Evolutionary conservation across 37 sponge, comb jelly and placozoan genomes (phyloP).

Genomic region (Halisarca cf. caerulea): DNA sequence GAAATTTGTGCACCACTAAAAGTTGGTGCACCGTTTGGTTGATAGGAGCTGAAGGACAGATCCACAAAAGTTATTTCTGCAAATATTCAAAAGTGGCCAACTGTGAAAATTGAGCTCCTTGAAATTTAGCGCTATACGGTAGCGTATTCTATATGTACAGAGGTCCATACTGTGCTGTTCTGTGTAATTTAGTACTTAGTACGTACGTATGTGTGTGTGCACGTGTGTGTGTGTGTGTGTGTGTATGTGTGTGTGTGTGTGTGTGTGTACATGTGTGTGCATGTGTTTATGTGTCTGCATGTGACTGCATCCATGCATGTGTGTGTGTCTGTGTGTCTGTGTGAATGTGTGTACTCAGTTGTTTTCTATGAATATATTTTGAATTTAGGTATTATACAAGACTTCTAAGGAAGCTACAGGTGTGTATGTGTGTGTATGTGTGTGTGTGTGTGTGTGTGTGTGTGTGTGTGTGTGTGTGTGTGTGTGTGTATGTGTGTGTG

Average conservation of each 20-base stretch:
- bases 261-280: not conserved
- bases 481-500: not conserved
- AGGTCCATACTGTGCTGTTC: no score
- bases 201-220: not conserved
- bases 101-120: not conserved
- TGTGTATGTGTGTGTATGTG: slow-evolving; percentile 3
- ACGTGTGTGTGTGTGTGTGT: not conserved
- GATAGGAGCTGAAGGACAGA: no score
- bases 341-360: not conserved
- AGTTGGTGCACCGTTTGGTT: no score
- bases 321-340: no score
- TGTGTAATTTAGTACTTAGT: not conserved
- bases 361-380: not conserved
- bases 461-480: not conserved
- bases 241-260: not conserved
- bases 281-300: not conserved
- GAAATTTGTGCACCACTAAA: no score
- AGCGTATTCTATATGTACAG: not conserved
- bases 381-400: slow-evolving; percentile 43
- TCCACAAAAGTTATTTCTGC: no score
- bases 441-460: slow-evolving; percentile 3
- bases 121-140: not conserved
- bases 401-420: slow-evolving; percentile 63
- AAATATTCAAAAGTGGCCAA: no score
- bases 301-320: no score